Conservation (phyloP, 1,140 invertebrate genomes). For the Hestina assimilis region DNA sequence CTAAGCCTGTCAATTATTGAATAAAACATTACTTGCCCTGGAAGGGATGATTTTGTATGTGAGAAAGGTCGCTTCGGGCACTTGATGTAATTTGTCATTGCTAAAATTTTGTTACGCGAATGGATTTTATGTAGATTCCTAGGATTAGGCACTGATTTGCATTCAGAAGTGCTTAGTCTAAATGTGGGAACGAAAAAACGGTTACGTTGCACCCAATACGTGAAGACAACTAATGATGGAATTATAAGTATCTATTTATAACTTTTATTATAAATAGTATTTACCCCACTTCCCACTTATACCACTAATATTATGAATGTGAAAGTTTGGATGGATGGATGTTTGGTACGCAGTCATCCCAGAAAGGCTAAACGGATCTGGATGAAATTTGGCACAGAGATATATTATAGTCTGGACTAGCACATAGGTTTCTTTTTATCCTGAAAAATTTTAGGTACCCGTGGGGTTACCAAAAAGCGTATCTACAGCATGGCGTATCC, state of each 20-base stretch:
- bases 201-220: neutral
- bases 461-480: too few relatives aligned
- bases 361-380: too few relatives aligned
- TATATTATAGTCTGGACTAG: too few relatives aligned
- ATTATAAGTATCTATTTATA: conserved; percentile 2
- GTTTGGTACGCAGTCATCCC: too few relatives aligned
- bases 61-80: conserved; percentile 40
- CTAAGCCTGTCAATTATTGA: conserved; percentile 68
- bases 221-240: conserved; percentile 9
- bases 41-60: conserved; percentile 54
- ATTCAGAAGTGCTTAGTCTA: conserved; percentile 34
- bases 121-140: conserved; percentile 48
- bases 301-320: too few relatives aligned
- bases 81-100: conserved; percentile 66
- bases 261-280: too few relatives aligned
- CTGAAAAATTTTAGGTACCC: too few relatives aligned
- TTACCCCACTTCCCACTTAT: too few relatives aligned
- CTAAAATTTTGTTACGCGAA: conserved; percentile 36
- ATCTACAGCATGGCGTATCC: too few relatives aligned
- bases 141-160: conserved; percentile 46
- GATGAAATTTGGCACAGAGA: too few relatives aligned
- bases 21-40: conserved; percentile 58
- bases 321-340: too few relatives aligned
- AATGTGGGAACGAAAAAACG: conserved; percentile 37
- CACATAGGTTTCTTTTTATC: too few relatives aligned